phyloP scores from a whole-genome alignment of 92 coral and sea anemone genomes.

The Umimayanthus chanpuru region DNA sequence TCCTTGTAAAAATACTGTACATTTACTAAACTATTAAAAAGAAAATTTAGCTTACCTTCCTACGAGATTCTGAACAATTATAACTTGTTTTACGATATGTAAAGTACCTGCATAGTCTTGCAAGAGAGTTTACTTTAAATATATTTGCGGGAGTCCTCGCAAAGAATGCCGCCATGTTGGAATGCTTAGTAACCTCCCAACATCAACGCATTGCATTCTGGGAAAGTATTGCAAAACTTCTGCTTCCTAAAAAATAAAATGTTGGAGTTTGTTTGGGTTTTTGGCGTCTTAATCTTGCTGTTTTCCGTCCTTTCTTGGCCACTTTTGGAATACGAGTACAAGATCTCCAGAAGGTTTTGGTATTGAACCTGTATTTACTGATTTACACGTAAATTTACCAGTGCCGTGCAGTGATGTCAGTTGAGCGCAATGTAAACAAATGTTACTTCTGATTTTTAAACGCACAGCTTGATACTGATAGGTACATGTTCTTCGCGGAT shows the following conservation, averaged over 20 bases:
- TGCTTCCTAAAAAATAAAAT: conserved; percentile 6
- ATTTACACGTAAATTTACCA: not conserved
- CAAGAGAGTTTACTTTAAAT: conserved; percentile 18
- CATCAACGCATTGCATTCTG: conserved; percentile 15
- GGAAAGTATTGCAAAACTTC: not conserved
- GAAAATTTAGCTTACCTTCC: not conserved
- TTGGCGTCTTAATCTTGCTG: conserved; percentile 8
- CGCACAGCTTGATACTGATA: not conserved
- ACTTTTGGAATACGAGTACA: conserved; percentile 11
- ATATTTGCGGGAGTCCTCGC: not conserved
- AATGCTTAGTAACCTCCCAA: conserved; percentile 28
- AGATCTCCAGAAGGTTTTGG: conserved; percentile 17
- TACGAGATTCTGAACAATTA: not conserved
- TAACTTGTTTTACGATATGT: not conserved
- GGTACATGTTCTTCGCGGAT: not conserved
- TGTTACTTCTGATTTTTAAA: not conserved
- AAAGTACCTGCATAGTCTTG: not conserved
- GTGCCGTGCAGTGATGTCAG: conserved; percentile 8
- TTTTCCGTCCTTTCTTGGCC: conserved; percentile 42
- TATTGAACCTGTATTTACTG: not conserved
- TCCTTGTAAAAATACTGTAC: too few species aligned
- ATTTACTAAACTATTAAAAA: too few species aligned
- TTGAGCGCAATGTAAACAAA: conserved; percentile 32
- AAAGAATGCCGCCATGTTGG: conserved; percentile 62
- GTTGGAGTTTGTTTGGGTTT: conserved; percentile 2